These are phyloP conservation scores for Neoniphon sammara DNA, from an alignment of 2,797 vertebrate species.

Conservation along the genomic window DNA sequence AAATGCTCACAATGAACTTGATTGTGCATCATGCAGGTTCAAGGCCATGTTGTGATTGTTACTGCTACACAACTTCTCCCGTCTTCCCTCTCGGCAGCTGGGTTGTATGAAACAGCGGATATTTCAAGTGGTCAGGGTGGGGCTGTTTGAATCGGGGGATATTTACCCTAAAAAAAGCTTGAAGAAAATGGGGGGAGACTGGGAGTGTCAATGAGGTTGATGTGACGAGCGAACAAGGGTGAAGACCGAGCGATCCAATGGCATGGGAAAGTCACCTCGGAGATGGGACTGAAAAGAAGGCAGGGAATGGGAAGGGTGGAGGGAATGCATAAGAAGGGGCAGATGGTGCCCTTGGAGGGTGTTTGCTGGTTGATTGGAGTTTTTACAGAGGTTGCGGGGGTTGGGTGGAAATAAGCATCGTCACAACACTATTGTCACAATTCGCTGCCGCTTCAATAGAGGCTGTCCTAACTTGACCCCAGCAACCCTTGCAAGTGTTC, in stretches of 20 bases:
- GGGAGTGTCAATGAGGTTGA: conserved; percentile 71
- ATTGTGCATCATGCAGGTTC: conserved; percentile 74
- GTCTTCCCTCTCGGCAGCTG: conserved; percentile 58
- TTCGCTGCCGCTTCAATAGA: conserved; percentile 69
- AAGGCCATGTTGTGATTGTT: conserved; percentile 71
- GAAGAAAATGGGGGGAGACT: conserved; percentile 50
- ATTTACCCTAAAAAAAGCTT: conserved; percentile 64
- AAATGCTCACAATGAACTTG: conserved; percentile 48
- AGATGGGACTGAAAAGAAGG: conserved; percentile 75
- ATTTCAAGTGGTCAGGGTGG: conserved; percentile 56
- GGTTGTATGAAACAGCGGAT: conserved; percentile 51
- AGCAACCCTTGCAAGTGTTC: conserved; percentile 56
- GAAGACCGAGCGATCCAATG: conserved; percentile 67
- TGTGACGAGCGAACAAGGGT: conserved; percentile 65
- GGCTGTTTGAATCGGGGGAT: conserved; percentile 66
- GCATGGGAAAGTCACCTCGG: conserved; percentile 88
- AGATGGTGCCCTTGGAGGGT: conserved; percentile 81
- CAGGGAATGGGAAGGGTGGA: conserved; percentile 59
- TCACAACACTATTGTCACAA: conserved; percentile 80
- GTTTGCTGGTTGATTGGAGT: conserved; percentile 63
- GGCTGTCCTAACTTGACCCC: conserved; percentile 76
- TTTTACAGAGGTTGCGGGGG: conserved; percentile 68
- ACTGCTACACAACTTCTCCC: conserved; percentile 37
- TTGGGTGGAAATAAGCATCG: conserved; percentile 72
- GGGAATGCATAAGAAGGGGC: conserved; percentile 76